A percentile compares a stretch with the other conserved stretches of the same genome.
Evolutionary conservation across 2,113 vertebrate species (phyloP).

Genomic region (Coracopsis vasa): DNA sequence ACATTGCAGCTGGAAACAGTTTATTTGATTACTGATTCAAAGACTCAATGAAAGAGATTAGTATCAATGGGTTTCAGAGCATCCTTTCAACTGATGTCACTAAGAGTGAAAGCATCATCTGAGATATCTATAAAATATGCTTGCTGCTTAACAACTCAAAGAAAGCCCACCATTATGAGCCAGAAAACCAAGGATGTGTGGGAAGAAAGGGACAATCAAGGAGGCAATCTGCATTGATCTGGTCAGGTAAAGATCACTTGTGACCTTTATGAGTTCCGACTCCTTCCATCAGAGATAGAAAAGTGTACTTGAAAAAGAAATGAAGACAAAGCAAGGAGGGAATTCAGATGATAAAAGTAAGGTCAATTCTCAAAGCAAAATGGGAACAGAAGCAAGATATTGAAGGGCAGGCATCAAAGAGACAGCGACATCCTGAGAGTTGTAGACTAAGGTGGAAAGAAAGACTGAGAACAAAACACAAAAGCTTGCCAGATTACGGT

Average conservation of each 20-base stretch:
- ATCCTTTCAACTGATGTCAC: neutral
- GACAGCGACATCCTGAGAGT: neutral
- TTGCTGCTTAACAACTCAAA: neutral
- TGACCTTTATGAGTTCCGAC: neutral
- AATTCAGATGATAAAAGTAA: neutral
- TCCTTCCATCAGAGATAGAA: neutral
- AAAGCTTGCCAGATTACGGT: neutral
- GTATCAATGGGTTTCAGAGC: neutral
- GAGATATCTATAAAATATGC: neutral
- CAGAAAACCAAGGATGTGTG: neutral
- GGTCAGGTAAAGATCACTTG: neutral
- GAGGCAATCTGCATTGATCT: neutral
- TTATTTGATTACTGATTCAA: neutral
- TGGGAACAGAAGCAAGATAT: neutral
- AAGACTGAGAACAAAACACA: neutral
- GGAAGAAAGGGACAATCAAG: neutral
- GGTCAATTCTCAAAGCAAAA: neutral
- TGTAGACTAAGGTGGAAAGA: neutral
- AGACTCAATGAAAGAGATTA: neutral
- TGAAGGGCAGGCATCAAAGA: neutral
- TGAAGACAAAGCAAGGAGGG: neutral
- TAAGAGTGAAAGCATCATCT: neutral
- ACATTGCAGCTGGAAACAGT: neutral
- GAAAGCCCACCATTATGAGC: neutral
- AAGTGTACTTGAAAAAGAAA: neutral